Evolutionary conservation across 2,113 vertebrate genomes (phyloP).

Genomic region (Pseudonaja textilis): DNA sequence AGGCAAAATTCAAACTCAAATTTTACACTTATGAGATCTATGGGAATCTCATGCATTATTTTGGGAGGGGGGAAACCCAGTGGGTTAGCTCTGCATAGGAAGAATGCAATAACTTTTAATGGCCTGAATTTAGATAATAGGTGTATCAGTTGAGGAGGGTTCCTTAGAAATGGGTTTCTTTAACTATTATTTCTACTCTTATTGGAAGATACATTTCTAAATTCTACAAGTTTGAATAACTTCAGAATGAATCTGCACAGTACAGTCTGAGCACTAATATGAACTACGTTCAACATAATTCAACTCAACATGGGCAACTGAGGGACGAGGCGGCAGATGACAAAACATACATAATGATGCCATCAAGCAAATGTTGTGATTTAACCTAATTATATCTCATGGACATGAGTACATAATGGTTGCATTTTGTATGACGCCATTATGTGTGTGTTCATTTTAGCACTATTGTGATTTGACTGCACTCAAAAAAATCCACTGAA

Average conservation of each 20-base stretch:
- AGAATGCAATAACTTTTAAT: neutral
- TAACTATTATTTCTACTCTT: neutral
- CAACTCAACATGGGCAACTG: neutral
- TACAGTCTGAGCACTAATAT: neutral
- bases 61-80: neutral
- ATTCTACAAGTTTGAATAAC: too few relatives aligned
- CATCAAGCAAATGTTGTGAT: neutral
- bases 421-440: neutral
- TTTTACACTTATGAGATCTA: conserved; percentile 14
- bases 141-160: neutral
- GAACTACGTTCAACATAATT: neutral
- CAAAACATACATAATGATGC: neutral
- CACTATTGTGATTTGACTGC: neutral
- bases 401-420: neutral
- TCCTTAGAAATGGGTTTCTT: neutral
- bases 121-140: neutral
- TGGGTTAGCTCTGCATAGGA: conserved; percentile 1
- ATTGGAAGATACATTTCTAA: neutral
- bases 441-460: neutral
- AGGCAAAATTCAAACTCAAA: conserved; percentile 35
- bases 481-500: neutral
- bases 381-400: neutral
- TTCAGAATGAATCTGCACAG: neutral
- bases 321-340: neutral
- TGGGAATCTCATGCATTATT: conserved; percentile 10